Evolutionary conservation across 1,140 invertebrate species (phyloP).

Genomic region (Tetramorium parvispinum): DNA sequence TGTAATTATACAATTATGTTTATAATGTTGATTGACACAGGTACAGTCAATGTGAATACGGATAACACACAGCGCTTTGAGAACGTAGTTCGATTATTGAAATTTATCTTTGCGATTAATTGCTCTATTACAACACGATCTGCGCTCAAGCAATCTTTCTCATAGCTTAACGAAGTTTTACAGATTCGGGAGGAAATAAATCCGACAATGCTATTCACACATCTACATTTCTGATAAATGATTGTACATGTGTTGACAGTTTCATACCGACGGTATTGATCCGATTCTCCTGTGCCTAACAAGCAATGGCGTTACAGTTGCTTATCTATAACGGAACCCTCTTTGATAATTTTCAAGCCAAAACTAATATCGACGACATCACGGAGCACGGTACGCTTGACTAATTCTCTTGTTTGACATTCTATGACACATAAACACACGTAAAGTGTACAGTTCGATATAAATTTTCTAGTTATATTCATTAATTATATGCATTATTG

Average conservation of each 20-base stretch:
- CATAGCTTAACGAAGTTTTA: neutral
- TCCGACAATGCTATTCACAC: neutral
- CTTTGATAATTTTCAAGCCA: neutral
- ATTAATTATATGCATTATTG: slow-evolving; percentile 46
- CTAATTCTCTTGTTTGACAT: slow-evolving; percentile 9
- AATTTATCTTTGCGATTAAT: slow-evolving; percentile 12
- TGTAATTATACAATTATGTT: slow-evolving; percentile 35
- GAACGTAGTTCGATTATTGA: slow-evolving; percentile 24
- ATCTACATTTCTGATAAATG: slow-evolving; percentile 16
- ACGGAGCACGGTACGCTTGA: neutral
- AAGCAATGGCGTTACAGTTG: slow-evolving; percentile 30
- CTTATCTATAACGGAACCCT: slow-evolving; percentile 18
- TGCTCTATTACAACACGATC: slow-evolving; percentile 13
- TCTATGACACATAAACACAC: slow-evolving; percentile 23
- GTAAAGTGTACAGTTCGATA: slow-evolving; percentile 21
- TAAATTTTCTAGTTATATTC: slow-evolving; percentile 35
- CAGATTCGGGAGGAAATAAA: slow-evolving; percentile 18
- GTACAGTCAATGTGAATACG: slow-evolving; percentile 50
- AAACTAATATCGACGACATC: slow-evolving; percentile 34
- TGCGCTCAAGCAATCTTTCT: neutral
- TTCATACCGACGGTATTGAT: slow-evolving; percentile 37
- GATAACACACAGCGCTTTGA: slow-evolving; percentile 14
- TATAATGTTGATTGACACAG: slow-evolving; percentile 45
- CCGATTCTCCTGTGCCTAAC: slow-evolving; percentile 12
- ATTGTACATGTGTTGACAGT: slow-evolving; percentile 5